These are phyloP conservation scores for Columba livia DNA, from an alignment of 2,113 vertebrate genomes.

Conservation along the genomic window DNA sequence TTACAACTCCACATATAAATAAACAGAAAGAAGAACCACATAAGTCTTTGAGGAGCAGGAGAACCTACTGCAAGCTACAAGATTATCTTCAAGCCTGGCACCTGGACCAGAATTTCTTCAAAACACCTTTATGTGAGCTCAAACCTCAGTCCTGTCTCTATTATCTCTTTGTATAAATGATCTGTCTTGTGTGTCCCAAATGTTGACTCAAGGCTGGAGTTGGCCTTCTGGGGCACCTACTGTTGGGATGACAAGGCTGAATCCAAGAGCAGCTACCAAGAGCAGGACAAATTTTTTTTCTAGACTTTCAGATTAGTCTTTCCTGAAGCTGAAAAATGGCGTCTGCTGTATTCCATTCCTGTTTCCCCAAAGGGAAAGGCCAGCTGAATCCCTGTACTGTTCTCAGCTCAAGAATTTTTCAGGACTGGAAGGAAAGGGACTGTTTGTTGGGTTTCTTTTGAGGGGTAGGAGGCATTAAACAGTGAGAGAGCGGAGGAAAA, in stretches of 20 bases:
- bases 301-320: neutral
- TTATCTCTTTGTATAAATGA: neutral
- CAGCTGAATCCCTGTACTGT: neutral
- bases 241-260: neutral
- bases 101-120: neutral
- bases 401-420: neutral
- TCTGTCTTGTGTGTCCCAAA: neutral
- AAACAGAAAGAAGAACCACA: neutral
- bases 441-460: no score
- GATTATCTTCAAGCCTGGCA: neutral
- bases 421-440: neutral
- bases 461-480: accelerated
- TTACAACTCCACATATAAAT: neutral
- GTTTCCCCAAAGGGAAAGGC: neutral
- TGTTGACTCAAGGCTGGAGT: neutral
- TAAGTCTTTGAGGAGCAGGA: neutral
- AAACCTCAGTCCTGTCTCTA: neutral
- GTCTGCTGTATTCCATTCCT: neutral
- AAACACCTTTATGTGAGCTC: neutral
- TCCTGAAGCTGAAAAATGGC: neutral
- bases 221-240: neutral
- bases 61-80: neutral
- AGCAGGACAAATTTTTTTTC: neutral
- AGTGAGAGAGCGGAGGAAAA: neutral
- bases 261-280: neutral